Evolutionary conservation across 2,888 invertebrate genomes (phyloP).

Genomic region (Bruchidius siliquastri): DNA sequence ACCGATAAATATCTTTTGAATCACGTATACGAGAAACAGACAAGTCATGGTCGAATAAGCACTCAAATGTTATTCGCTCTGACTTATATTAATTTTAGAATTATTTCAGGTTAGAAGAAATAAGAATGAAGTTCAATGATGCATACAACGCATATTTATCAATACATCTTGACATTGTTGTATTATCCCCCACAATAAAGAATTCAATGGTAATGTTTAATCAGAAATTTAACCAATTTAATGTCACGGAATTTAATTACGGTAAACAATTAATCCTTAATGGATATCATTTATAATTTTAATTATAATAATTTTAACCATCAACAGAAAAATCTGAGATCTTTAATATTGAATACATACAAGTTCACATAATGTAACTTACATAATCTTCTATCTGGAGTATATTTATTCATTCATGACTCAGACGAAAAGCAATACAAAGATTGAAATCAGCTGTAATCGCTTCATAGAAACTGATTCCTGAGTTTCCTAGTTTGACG

Average conservation of each 20-base stretch:
- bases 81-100: background rate
- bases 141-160: background rate
- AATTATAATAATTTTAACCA: background rate
- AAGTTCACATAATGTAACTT: no score
- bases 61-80: background rate
- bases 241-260: background rate
- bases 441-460: no score
- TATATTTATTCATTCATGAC: no score
- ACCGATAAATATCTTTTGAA: background rate
- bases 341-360: no score
- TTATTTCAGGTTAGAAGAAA: background rate
- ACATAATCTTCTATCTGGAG: no score
- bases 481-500: no score
- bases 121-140: background rate
- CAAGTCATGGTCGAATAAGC: background rate
- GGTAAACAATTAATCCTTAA: background rate
- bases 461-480: no score
- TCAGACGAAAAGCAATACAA: no score
- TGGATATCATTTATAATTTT: background rate
- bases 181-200: background rate
- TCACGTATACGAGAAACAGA: background rate
- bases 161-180: background rate
- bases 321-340: no score
- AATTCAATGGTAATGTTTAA: background rate
- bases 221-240: background rate